These are phyloP conservation scores for Colletes latitarsis DNA, from an alignment of 1,140 invertebrate genomes.

Conservation along the genomic window DNA sequence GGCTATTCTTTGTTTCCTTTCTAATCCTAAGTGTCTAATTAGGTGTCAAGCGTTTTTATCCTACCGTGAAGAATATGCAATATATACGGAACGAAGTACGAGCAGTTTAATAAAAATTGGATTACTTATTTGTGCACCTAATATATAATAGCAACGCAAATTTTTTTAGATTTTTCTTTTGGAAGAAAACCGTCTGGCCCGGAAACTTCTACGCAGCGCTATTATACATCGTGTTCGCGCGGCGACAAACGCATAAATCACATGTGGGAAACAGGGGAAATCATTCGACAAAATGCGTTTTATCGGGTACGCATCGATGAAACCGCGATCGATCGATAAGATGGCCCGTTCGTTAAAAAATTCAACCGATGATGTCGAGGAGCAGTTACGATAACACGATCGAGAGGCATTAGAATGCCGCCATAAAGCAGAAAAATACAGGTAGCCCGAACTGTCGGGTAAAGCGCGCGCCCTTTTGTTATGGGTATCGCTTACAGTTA, in stretches of 20 bases:
- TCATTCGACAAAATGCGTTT: too few species aligned
- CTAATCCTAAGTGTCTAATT: constrained; percentile 8
- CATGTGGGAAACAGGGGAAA: too few species aligned
- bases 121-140: too few species aligned
- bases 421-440: constrained; percentile 29
- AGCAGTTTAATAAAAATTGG: not conserved
- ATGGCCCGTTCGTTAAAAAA: not conserved
- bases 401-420: constrained; percentile 18
- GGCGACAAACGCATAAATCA: too few species aligned
- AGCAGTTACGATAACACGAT: constrained; percentile 15
- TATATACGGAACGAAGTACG: not conserved
- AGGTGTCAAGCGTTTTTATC: constrained; percentile 14
- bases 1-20: not conserved
- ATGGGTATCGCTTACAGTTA: constrained; percentile 58
- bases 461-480: constrained; percentile 46
- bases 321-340: too few species aligned
- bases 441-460: constrained; percentile 39
- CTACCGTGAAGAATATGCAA: not conserved
- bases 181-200: too few species aligned
- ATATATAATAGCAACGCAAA: too few species aligned
- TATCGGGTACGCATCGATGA: too few species aligned
- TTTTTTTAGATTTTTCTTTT: too few species aligned
- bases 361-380: not conserved
- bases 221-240: too few species aligned
- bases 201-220: too few species aligned